These are phyloP conservation scores for Cephus pulcher DNA, from an alignment of 2,888 invertebrate species.

Conservation along the genomic window DNA sequence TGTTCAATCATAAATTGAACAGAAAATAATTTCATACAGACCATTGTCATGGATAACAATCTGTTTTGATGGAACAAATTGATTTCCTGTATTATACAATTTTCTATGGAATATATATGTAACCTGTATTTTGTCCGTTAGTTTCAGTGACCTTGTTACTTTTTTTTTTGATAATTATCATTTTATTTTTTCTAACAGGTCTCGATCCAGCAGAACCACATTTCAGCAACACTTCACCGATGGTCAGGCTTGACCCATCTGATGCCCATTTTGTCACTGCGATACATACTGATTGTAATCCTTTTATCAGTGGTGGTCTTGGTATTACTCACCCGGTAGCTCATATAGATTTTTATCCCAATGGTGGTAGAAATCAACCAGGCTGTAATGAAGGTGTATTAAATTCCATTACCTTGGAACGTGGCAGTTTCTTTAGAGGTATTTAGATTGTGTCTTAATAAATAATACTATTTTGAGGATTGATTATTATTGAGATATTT, in stretches of 20 bases:
- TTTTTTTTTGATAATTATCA: neutral
- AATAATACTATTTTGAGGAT: neutral
- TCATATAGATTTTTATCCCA: slow-evolving; percentile 93
- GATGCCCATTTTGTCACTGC: slow-evolving; percentile 92
- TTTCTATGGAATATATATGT: neutral
- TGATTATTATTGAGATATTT: neutral
- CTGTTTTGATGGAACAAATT: neutral
- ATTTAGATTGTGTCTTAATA: slow-evolving; percentile 22
- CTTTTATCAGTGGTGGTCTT: slow-evolving; percentile 80
- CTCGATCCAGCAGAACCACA: slow-evolving; percentile 94
- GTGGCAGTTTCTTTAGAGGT: slow-evolving; percentile 74
- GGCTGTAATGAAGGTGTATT: slow-evolving; percentile 74
- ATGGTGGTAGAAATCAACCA: slow-evolving; percentile 86
- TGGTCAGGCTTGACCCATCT: slow-evolving; percentile 85
- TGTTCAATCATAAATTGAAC: neutral
- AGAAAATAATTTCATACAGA: neutral
- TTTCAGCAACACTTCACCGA: slow-evolving; percentile 82
- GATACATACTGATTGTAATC: slow-evolving; percentile 88
- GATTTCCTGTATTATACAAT: neutral
- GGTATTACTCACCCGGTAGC: slow-evolving; percentile 87
- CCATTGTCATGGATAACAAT: neutral
- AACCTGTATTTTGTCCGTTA: neutral
- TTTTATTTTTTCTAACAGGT: slow-evolving; percentile 54
- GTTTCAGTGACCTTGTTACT: neutral
- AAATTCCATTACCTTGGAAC: slow-evolving; percentile 74